These are phyloP conservation scores for Arctia plantaginis DNA, from an alignment of 2,888 invertebrate genomes.

Conservation along the genomic window DNA sequence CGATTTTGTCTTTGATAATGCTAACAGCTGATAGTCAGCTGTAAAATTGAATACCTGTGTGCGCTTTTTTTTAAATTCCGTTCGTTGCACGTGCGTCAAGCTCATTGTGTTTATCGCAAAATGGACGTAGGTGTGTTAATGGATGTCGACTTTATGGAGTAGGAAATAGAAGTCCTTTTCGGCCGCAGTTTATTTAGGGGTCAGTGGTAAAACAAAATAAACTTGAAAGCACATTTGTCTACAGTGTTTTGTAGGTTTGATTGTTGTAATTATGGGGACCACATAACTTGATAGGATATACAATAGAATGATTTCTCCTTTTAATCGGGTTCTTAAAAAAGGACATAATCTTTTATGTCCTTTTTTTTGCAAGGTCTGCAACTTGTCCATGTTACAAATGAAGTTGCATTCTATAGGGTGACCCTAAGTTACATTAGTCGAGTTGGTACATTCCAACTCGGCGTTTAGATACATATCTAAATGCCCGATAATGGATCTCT, in stretches of 20 bases:
- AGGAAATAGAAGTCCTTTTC: not conserved
- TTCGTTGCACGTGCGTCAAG: constrained; percentile 53
- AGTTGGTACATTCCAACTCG: too few species aligned
- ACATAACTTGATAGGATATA: not conserved
- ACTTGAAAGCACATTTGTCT: not conserved
- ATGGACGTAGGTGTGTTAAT: constrained; percentile 45
- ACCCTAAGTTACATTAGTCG: too few species aligned
- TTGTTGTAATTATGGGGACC: not conserved
- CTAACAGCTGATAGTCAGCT: constrained; percentile 73
- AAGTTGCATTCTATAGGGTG: too few species aligned
- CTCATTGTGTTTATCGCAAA: constrained; percentile 56
- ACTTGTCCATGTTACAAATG: too few species aligned
- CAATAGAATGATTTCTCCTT: not conserved
- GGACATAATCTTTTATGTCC: too few species aligned
- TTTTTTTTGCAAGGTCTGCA: too few species aligned
- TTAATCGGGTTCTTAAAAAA: not conserved
- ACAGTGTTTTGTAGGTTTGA: not conserved
- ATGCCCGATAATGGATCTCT: too few species aligned
- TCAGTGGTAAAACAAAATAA: not conserved
- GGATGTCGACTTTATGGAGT: constrained; percentile 9
- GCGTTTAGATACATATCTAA: too few species aligned
- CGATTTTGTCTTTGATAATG: constrained; percentile 3
- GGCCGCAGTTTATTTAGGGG: not conserved
- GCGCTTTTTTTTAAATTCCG: constrained; percentile 47
- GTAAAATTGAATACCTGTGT: constrained; percentile 62